Evolutionary conservation across 2,797 vertebrate species (phyloP).

Genomic region (Tragelaphus oryx): DNA sequence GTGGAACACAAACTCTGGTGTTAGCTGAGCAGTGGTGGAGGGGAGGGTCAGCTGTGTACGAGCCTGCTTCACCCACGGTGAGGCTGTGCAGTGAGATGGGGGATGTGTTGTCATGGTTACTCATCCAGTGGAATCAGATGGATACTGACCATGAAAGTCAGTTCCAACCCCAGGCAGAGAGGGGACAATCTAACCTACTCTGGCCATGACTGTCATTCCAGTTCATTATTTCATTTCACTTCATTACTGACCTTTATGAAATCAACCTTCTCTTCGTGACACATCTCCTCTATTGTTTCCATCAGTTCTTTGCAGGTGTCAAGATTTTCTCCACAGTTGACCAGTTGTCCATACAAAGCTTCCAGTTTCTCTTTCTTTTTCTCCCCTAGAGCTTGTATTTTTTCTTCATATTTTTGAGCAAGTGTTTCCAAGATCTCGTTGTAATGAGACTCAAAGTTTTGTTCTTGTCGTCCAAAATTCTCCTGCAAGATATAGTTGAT

Average conservation of each 20-base stretch:
- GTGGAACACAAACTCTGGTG: neutral
- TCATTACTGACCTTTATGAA: slow-evolving; percentile 89
- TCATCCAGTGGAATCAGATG: neutral
- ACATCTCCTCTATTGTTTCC: slow-evolving; percentile 87
- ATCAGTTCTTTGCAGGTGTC: slow-evolving; percentile 92
- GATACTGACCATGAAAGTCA: neutral
- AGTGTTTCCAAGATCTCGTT: slow-evolving; percentile 91
- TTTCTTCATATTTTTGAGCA: slow-evolving; percentile 88
- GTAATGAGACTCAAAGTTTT: slow-evolving; percentile 94
- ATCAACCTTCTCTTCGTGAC: slow-evolving; percentile 85
- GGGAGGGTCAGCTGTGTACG: neutral
- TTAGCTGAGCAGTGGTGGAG: neutral
- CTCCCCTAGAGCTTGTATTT: slow-evolving; percentile 85
- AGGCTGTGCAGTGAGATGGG: neutral
- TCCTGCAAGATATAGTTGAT: slow-evolving; percentile 84
- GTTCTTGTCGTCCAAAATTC: slow-evolving; percentile 94
- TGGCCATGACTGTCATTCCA: neutral
- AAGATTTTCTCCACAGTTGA: slow-evolving; percentile 89
- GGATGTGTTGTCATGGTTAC: neutral
- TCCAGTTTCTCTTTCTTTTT: slow-evolving; percentile 94
- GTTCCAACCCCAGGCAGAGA: neutral
- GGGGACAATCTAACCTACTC: neutral
- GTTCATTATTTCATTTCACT: neutral
- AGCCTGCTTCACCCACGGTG: accelerated
- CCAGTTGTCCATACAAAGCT: slow-evolving; percentile 88